Evolutionary conservation across 2,797 vertebrate species (phyloP), one percentile per base, ranked within the genome.

Genomic region (Mormyrops boulengeri): DNA sequence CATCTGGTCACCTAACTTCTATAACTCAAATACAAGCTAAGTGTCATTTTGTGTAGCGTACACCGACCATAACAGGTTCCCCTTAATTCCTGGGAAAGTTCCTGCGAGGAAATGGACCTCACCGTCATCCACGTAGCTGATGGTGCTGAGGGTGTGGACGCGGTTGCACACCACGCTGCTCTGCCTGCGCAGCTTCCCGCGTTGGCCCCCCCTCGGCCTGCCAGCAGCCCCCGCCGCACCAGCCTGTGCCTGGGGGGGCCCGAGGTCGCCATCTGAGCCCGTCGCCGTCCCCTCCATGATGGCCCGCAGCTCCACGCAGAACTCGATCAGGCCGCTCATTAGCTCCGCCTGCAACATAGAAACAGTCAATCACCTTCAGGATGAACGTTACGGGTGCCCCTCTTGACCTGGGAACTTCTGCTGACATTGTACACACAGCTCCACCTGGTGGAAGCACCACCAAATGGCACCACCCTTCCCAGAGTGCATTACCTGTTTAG

Each of bases 271-370:
- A 0, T 94, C 95, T 0, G 89, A 53, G 2, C 95, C 96, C 0
- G 90, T 91, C 0, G 92, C 93, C 0, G 92, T 88, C 0, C 91
- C 96, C 0, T 94, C 93, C 0, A 95, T 92, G 0, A 93, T 93
- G 12, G 95, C 93, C 90, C 92, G 96, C 90, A 98, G 95, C 94
- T 98, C 97, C 88, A 99, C 97, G 82, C 98, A 98, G 94, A 97
- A 98, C 93, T 99, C 98, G 0, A 99, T 98, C 90, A 99, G 96
- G 73, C 97, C 94, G 3, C 97, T 98, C 98, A 99, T 99, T 38
- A 99, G 94, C 93, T 98, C 97, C 0, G 98, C 98, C 98, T 98
- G 92, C 41, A 11, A 66, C 34, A 22, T 4, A 49, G 22, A 22
- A 77, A 17, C 26, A 22, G 77, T 17, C 17, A 41, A 38, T 60